A percentile compares a stretch with the other conserved stretches of the same genome.
Evolutionary conservation across 2,113 vertebrate species (phyloP).

Genomic region (Hippoglossus stenolepis): DNA sequence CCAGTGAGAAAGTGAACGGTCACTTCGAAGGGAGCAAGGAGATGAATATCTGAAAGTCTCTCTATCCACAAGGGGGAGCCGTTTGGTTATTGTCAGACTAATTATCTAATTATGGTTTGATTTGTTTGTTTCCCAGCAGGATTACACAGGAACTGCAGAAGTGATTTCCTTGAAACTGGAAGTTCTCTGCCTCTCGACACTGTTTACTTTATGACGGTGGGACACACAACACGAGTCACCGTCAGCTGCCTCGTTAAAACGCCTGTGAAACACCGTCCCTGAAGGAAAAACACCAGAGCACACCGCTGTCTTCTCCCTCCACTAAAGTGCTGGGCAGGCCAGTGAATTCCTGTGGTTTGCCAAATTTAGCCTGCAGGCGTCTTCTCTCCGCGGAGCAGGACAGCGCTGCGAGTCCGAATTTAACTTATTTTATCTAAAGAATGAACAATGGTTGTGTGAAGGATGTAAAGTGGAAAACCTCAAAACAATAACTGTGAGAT

Average conservation of each 20-base stretch:
- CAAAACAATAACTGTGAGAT: not conserved
- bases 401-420: conserved; percentile 19
- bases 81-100: not conserved
- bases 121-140: too few species aligned
- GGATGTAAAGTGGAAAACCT: not conserved
- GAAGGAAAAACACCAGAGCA: too few species aligned
- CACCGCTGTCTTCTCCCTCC: conserved; percentile 23
- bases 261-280: conserved; percentile 31
- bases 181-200: too few species aligned
- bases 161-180: too few species aligned
- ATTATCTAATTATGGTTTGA: not conserved
- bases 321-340: conserved; percentile 15
- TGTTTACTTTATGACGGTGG: too few species aligned
- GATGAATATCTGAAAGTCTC: not conserved
- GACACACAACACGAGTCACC: too few species aligned
- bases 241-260: conserved; percentile 33
- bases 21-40: not conserved
- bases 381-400: conserved; percentile 17
- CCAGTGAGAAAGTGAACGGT: not conserved
- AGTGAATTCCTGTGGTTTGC: conserved; percentile 64
- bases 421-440: conserved; percentile 13
- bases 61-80: not conserved
- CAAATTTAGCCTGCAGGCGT: conserved; percentile 56
- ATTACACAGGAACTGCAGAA: too few species aligned
- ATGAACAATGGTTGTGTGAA: conserved; percentile 10